Base-by-base conservation (phyloP, 2,888 invertebrate genomes). In the Drosophila limbata region DNA sequence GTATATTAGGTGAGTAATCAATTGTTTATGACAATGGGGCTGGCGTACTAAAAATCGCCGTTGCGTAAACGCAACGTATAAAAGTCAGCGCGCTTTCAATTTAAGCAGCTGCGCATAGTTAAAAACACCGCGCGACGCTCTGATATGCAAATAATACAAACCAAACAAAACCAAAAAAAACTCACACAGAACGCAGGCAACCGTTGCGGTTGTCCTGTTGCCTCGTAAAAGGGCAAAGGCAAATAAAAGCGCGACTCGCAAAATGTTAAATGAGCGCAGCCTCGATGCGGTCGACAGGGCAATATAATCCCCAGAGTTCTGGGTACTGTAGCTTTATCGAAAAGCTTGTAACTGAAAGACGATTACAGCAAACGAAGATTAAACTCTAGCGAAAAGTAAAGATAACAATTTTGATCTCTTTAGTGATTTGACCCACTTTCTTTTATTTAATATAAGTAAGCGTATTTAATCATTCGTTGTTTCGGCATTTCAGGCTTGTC, bases 1-100 rank as follows among this genome's bases (percentile, higher is more conserved):
- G 92, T 80, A 86, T 93, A 59, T 89, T 93, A 84, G 92, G 92
- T 92, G 81, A 92, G 91, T 91, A 77, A 81, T 81, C 75, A 79
- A 73, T 75, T 68, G 68, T 80, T 84, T 85, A 77, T 63, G 69
- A 55, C 61, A 35, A 39, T 45, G 47, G 13, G 47, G 13, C 21
- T 21, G 51, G 15, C 6, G 37, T 40, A 15, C 57, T 64, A 42
- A 68, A 77, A 73, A 55, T 68, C 48, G 48, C 52, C 50, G 40
- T 74, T 68, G 56, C 60, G 44, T 61, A 62, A 59, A 72, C 45
- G 56, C 19, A 50, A 39, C 47, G 51, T 39, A 56, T 56, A 59
- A 77, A 70, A 73, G 56, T 28, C 50, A 45, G 17, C 39, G 67
- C 84, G 66, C 66, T 82, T 83, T 86, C 86, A 88, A 86, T 81